These are phyloP conservation scores for Discoglossus pictus DNA, from an alignment of 2,797 vertebrate genomes.

Conservation along the genomic window DNA sequence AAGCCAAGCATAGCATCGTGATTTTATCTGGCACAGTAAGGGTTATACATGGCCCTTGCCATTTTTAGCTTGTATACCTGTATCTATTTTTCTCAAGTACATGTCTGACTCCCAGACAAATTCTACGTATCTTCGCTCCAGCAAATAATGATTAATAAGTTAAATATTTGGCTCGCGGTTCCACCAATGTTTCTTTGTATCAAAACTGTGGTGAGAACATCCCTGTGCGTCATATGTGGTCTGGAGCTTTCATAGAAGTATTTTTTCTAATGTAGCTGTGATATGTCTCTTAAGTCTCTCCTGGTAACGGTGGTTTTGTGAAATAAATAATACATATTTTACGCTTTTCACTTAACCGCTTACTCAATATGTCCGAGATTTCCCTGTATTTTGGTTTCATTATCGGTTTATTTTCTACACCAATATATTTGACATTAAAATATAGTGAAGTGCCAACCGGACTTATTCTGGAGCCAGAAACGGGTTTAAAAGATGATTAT, in stretches of 20 bases:
- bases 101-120: background rate
- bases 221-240: constrained; percentile 29
- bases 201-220: constrained; percentile 26
- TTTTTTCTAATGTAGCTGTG: background rate
- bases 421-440: too few relatives aligned
- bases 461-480: too few relatives aligned
- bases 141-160: constrained; percentile 1
- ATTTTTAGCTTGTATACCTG: background rate
- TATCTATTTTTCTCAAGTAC: background rate
- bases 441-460: too few relatives aligned
- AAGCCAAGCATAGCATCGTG: too few relatives aligned
- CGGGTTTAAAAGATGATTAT: too few relatives aligned
- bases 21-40: background rate
- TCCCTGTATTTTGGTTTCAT: too few relatives aligned
- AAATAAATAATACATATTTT: background rate
- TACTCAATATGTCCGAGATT: too few relatives aligned
- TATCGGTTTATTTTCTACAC: too few relatives aligned
- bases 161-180: accelerated
- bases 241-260: constrained; percentile 2
- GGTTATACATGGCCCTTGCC: background rate
- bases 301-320: constrained; percentile 3
- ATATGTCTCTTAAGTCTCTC: constrained; percentile 19
- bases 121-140: constrained; percentile 1
- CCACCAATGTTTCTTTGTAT: accelerated
- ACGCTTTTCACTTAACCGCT: too few relatives aligned